These are phyloP conservation scores for Pelecanus crispus DNA, from an alignment of 2,113 vertebrate genomes.

Conservation along the genomic window DNA sequence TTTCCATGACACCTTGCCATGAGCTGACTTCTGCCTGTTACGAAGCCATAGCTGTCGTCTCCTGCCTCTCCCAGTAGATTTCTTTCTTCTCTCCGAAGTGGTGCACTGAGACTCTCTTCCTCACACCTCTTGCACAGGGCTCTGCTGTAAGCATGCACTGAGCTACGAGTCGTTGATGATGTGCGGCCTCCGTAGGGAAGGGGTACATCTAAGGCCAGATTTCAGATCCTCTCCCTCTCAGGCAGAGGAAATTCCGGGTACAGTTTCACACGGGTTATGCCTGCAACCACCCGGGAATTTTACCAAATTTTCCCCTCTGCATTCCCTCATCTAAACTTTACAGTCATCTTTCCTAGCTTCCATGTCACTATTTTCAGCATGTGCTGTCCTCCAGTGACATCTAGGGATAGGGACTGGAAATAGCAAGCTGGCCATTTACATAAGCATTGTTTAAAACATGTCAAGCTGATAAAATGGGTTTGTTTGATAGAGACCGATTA, in stretches of 20 bases:
- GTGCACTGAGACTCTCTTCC: neutral
- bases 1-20: neutral
- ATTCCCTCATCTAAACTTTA: neutral
- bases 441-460: neutral
- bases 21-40: neutral
- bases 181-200: rapidly evolving
- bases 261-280: neutral
- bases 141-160: neutral
- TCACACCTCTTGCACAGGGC: neutral
- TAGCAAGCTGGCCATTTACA: neutral
- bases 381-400: conserved; percentile 3
- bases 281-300: neutral
- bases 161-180: rapidly evolving
- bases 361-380: neutral
- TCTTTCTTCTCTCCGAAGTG: neutral
- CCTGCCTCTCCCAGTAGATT: neutral
- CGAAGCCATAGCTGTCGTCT: neutral
- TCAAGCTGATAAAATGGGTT: neutral
- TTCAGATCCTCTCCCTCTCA: neutral
- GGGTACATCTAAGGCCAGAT: too few species aligned
- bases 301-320: neutral
- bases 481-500: neutral
- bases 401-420: conserved; percentile 4
- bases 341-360: neutral
- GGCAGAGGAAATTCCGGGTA: neutral